Percentiles rank a stretch among this genome's conserved stretches.
Evolutionary conservation across 1,140 invertebrate species (phyloP).

Genomic region (Calephelis nemesis): DNA sequence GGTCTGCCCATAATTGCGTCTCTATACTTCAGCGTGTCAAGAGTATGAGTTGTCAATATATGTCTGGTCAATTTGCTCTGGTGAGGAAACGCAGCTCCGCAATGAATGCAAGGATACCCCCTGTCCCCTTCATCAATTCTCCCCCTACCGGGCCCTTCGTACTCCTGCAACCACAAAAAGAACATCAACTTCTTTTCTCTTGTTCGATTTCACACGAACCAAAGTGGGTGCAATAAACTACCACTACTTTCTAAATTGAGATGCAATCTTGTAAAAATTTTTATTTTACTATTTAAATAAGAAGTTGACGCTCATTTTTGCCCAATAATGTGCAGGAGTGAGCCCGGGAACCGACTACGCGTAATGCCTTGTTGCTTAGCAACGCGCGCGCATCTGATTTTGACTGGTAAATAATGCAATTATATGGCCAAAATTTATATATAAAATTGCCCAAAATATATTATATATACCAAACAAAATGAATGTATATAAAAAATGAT

Average conservation of each 20-base stretch:
- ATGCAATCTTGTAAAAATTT: conserved; percentile 69
- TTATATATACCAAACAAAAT: conserved; percentile 73
- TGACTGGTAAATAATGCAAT: conserved; percentile 57
- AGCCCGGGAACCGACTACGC: conserved; percentile 68
- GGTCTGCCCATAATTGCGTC: conserved; percentile 83
- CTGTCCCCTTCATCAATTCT: conserved; percentile 73
- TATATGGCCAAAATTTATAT: conserved; percentile 74
- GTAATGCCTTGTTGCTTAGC: conserved; percentile 72
- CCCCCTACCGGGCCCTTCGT: conserved; percentile 82
- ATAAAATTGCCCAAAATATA: conserved; percentile 73
- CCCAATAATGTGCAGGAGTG: conserved; percentile 83
- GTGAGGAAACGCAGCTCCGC: conserved; percentile 90
- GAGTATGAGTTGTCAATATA: conserved; percentile 91
- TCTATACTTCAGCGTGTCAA: conserved; percentile 91
- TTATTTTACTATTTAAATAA: conserved; percentile 81
- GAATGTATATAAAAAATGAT: conserved; percentile 83
- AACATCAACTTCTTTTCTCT: conserved; percentile 93
- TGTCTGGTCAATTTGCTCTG: conserved; percentile 93
- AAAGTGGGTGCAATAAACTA: conserved; percentile 73
- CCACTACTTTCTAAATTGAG: conserved; percentile 76
- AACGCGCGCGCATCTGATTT: conserved; percentile 65
- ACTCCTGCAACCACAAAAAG: conserved; percentile 95
- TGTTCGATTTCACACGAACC: conserved; percentile 65
- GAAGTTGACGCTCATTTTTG: conserved; percentile 98
- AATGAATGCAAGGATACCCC: conserved; percentile 90